Evolutionary conservation across 2,888 invertebrate species (phyloP).

Genomic region (Tupiocoris notatus): DNA sequence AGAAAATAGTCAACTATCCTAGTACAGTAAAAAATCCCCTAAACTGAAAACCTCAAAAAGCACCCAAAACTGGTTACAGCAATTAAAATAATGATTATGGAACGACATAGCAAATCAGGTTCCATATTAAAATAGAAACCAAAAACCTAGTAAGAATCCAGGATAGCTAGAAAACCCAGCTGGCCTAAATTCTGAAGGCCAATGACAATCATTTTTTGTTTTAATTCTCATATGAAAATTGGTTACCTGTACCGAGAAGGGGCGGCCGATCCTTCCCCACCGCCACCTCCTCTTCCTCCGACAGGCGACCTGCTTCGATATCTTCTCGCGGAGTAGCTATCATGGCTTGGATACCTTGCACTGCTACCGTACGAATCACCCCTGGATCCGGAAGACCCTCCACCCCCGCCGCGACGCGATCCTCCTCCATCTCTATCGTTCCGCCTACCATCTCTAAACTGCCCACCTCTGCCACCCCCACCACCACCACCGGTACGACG

Average conservation of each 20-base stretch:
- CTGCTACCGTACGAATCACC: background rate
- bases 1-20: too few species aligned
- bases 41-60: too few species aligned
- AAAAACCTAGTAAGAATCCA: too few species aligned
- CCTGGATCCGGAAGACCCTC: slow-evolving; percentile 54
- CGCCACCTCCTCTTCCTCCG: slow-evolving; percentile 62
- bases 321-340: background rate
- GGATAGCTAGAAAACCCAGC: too few species aligned
- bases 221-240: too few species aligned
- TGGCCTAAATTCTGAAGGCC: too few species aligned
- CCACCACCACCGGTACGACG: slow-evolving; percentile 70
- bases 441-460: background rate
- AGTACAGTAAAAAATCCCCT: too few species aligned
- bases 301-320: slow-evolving; percentile 56
- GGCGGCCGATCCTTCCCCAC: slow-evolving; percentile 61
- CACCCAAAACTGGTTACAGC: too few species aligned
- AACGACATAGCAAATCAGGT: too few species aligned
- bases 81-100: too few species aligned
- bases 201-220: too few species aligned
- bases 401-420: slow-evolving; percentile 56
- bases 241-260: slow-evolving; percentile 54
- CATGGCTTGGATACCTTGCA: background rate
- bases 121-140: too few species aligned
- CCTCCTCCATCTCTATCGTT: slow-evolving; percentile 59
- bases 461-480: slow-evolving; percentile 60